Conservation (phyloP, 2,113 vertebrate genomes). For the Eulemur rufifrons region DNA sequence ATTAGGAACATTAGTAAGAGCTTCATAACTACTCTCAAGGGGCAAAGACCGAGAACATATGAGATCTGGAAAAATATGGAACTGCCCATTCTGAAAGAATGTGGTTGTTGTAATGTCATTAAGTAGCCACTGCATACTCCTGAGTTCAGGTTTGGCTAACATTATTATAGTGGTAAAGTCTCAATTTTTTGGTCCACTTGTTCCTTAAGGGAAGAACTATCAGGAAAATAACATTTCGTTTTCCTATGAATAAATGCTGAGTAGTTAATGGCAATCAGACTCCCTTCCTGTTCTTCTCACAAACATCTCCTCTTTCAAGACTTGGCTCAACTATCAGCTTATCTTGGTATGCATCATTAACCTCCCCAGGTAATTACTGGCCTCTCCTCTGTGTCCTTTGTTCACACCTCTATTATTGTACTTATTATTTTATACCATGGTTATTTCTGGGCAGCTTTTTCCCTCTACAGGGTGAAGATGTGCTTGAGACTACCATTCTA, state of each 20-base stretch:
- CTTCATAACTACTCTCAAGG: background rate
- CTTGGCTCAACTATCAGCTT: background rate
- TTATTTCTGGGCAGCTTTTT: background rate
- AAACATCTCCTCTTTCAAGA: constrained; percentile 14
- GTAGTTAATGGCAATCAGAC: background rate
- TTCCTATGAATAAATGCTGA: background rate
- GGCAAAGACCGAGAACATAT: background rate
- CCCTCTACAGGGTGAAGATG: background rate
- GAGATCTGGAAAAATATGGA: background rate
- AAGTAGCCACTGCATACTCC: background rate
- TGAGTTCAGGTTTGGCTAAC: background rate
- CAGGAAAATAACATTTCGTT: background rate
- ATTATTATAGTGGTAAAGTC: background rate
- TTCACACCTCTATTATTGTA: background rate
- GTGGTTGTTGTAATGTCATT: background rate
- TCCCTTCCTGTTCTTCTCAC: background rate
- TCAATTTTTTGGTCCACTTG: background rate
- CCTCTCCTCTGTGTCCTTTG: background rate
- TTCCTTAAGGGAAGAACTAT: background rate
- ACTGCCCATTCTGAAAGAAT: background rate
- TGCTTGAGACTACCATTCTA: background rate
- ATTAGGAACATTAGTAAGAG: background rate
- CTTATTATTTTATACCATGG: background rate
- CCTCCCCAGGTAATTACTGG: background rate
- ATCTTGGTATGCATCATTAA: background rate